These are phyloP conservation scores for Eumerus sabulonum DNA, from an alignment of 2,888 invertebrate genomes.

Conservation along the genomic window DNA sequence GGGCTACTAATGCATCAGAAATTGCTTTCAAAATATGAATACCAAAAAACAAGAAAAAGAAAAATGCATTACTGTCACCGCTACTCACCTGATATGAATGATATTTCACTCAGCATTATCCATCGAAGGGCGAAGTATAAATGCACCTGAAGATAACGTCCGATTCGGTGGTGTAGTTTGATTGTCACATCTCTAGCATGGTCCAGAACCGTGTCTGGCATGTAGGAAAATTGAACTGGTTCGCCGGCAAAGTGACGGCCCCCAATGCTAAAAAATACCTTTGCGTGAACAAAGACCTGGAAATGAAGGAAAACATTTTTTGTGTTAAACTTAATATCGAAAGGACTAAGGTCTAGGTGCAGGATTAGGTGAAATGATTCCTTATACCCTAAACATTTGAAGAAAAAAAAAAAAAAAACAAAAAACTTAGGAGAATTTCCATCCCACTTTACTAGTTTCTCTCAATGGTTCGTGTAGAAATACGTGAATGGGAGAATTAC, in stretches of 20 bases:
- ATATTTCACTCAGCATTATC: conserved; percentile 92
- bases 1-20: no score
- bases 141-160: conserved; percentile 86
- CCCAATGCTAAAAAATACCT: conserved; percentile 87
- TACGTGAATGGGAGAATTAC: no score
- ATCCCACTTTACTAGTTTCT: no score
- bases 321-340: no score
- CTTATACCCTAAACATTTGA: no score
- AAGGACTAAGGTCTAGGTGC: no score
- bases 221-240: conserved; percentile 87
- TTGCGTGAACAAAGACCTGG: conserved; percentile 88
- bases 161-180: conserved; percentile 87
- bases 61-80: no score
- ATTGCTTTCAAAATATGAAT: no score
- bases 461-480: no score
- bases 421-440: no score
- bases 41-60: neutral
- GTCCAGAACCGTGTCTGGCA: conserved; percentile 87
- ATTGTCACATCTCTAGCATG: conserved; percentile 90
- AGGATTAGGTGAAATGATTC: no score
- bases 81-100: conserved; percentile 87
- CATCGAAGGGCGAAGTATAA: conserved; percentile 89
- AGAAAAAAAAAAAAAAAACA: no score
- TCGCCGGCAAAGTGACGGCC: conserved; percentile 86
- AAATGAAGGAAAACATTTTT: conserved; percentile 35